Base-by-base conservation (phyloP, 2,797 vertebrate genomes). In the Graptemys geographica region DNA sequence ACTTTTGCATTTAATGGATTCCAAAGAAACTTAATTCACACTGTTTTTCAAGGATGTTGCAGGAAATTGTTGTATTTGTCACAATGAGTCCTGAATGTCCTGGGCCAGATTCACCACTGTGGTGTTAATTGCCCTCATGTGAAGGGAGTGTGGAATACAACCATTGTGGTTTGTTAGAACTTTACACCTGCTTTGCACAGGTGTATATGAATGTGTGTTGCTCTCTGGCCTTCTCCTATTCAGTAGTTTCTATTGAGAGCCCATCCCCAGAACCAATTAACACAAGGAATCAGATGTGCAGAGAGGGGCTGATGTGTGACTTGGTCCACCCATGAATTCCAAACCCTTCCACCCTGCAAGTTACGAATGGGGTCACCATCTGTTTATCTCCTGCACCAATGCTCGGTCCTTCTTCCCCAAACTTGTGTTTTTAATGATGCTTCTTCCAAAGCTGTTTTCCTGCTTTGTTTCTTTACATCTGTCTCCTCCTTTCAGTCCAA, bases 371-470 rank as follows among this genome's bases (percentile, higher is more conserved):
- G 59, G 27, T 31, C 11, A 0, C 0, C 0, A 10, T 79, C 8
- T 13, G 37, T 69, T 1, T 0, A 1, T 8, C 28, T 47, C 69
- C 41, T 1, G 8, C 0, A 2, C 37, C 33, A 1, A 82, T 21
- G 16, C 8, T 8, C 0, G 23, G 62, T 81, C 56, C 57, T 33
- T 25, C 90, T 82, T 31, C 21, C 89, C 74, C 1, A 15, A 37
- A 27, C 62, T 84, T 84, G 79, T 59, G 25, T 18, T 59, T n/a
- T 87, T 92, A 57, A 57, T 12, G 90, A 89, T 81, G 89, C 90
- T 96, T 94, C 80, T 59, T 96, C 89, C 76, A 37, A 84, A 94
- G 90, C 86, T 91, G 83, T 92, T 97, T 96, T 81, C 81, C 84
- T 19, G 78, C 93, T 87, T 89, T 85, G 90, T 87, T 95, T 81